A percentile compares a stretch with the other conserved stretches of the same genome.
phyloP scores from a whole-genome alignment of 2,113 vertebrate species.

The Piaya cayana region DNA sequence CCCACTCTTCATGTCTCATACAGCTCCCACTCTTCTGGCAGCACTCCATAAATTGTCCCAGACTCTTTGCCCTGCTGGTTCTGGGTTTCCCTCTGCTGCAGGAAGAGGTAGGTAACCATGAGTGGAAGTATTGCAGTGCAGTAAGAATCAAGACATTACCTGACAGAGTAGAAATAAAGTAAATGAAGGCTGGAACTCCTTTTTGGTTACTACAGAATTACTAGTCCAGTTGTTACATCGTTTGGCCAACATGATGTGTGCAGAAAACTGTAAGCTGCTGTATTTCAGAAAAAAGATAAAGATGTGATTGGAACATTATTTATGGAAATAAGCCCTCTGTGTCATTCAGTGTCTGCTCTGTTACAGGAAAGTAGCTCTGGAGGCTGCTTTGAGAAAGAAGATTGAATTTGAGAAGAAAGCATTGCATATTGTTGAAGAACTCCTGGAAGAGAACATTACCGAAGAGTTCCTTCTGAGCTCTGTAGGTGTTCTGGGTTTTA shows the following conservation, averaged over 20 bases:
- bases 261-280: background rate
- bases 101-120: background rate
- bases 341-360: background rate
- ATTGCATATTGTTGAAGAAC: constrained; percentile 84
- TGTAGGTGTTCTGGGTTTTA: constrained; percentile 77
- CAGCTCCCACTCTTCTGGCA: background rate
- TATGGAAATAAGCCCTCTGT: background rate
- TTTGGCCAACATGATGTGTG: background rate
- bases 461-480: constrained; percentile 88
- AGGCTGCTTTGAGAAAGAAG: constrained; percentile 81
- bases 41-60: background rate
- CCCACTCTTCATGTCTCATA: background rate
- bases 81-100: background rate
- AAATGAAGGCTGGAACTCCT: background rate
- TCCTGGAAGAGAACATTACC: constrained; percentile 86
- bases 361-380: constrained; percentile 85
- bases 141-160: background rate
- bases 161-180: background rate
- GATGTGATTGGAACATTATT: accelerated
- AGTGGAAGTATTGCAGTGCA: background rate
- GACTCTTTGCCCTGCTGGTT: background rate
- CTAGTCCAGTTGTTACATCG: background rate
- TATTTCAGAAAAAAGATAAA: background rate
- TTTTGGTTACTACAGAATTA: background rate
- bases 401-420: constrained; percentile 88